These are phyloP conservation scores for Clavelina lepadiformis DNA, from an alignment of 23 tunicate species.

Conservation along the genomic window DNA sequence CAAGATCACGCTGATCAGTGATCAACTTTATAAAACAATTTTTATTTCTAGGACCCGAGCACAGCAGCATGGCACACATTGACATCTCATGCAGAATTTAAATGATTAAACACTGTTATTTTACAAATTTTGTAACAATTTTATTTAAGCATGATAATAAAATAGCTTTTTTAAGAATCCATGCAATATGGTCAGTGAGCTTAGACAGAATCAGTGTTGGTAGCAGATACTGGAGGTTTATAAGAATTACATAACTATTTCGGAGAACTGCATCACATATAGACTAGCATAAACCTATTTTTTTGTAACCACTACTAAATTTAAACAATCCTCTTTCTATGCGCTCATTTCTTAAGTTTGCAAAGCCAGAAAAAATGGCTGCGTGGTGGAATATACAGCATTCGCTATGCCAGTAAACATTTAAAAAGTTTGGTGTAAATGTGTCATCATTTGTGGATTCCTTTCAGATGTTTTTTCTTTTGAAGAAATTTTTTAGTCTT, in stretches of 20 bases:
- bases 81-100: background rate
- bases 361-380: too few species aligned
- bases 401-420: background rate
- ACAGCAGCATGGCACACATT: constrained; percentile 3
- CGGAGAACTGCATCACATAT: too few species aligned
- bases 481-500: constrained; percentile 32
- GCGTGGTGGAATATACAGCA: too few species aligned
- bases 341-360: too few species aligned
- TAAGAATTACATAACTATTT: too few species aligned
- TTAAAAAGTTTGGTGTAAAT: background rate
- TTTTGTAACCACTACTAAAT: too few species aligned
- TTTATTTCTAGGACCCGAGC: background rate
- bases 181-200: background rate
- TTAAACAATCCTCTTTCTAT: too few species aligned
- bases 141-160: background rate
- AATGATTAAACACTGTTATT: background rate
- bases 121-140: background rate
- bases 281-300: too few species aligned
- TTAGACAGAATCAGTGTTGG: too few species aligned
- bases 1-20: too few species aligned
- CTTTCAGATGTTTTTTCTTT: constrained; percentile 3
- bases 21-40: too few species aligned
- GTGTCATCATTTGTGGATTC: constrained; percentile 2
- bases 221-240: too few species aligned
- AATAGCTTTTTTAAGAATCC: background rate